Evolutionary conservation across 92 coral and sea anemone species (phyloP).

Genomic region (Phenganax marumi): DNA sequence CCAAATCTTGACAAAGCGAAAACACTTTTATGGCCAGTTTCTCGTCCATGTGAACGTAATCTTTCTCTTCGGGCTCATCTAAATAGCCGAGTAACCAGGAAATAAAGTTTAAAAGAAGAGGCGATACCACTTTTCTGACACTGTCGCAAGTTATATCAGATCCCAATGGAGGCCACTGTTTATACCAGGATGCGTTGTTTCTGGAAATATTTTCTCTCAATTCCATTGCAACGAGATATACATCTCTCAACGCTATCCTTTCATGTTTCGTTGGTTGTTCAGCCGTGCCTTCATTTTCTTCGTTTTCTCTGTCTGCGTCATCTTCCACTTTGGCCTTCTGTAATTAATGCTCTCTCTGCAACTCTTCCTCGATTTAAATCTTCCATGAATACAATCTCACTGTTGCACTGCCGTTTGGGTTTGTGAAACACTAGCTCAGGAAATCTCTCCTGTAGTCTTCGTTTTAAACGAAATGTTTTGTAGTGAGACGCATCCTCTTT

Average conservation of each 20-base stretch:
- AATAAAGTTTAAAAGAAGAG: slow-evolving; percentile 51
- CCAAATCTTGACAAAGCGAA: slow-evolving; percentile 53
- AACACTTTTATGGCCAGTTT: slow-evolving; percentile 34
- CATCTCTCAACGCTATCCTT: slow-evolving; percentile 17
- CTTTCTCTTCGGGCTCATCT: slow-evolving; percentile 41
- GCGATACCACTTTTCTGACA: slow-evolving; percentile 53
- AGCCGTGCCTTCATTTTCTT: slow-evolving; percentile 8
- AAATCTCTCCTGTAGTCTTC: slow-evolving; percentile 36
- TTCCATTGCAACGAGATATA: slow-evolving; percentile 41
- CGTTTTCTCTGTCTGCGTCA: slow-evolving; percentile 1
- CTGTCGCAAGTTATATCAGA: slow-evolving; percentile 53
- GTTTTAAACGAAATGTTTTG: slow-evolving; percentile 40
- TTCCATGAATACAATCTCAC: slow-evolving; percentile 43
- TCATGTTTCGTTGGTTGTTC: neutral
- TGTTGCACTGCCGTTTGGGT: slow-evolving; percentile 36
- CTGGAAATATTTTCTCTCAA: slow-evolving; percentile 24
- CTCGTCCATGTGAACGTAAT: slow-evolving; percentile 33
- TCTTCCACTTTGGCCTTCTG: neutral
- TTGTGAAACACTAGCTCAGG: slow-evolving; percentile 54
- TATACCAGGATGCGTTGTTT: slow-evolving; percentile 35
- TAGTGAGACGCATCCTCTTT: slow-evolving; percentile 55
- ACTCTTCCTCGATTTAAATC: slow-evolving; percentile 27
- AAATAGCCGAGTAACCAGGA: slow-evolving; percentile 52
- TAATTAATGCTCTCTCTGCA: neutral
- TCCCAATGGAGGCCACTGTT: slow-evolving; percentile 56